These are phyloP conservation scores for Pipistrellus kuhlii DNA, from an alignment of 2,797 vertebrate genomes.

Conservation along the genomic window DNA sequence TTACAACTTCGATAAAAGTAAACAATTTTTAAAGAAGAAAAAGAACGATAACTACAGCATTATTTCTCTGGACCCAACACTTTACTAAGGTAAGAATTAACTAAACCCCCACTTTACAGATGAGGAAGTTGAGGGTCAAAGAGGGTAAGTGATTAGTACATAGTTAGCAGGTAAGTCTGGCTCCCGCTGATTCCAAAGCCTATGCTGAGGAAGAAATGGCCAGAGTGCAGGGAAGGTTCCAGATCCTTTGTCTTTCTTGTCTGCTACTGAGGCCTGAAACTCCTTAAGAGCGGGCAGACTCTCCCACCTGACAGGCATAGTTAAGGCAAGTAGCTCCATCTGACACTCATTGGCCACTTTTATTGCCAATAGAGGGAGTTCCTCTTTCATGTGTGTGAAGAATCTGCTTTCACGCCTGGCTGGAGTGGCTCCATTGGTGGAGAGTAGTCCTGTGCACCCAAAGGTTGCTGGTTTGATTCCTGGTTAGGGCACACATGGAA, in stretches of 20 bases:
- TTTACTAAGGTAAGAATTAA: not conserved
- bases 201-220: not conserved
- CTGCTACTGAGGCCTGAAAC: not conserved
- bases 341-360: not conserved
- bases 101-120: not conserved
- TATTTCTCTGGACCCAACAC: not conserved
- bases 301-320: not conserved
- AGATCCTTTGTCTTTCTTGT: not conserved
- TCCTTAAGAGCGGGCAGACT: not conserved
- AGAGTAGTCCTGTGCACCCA: too few species aligned
- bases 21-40: not conserved
- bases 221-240: not conserved
- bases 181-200: not conserved
- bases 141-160: not conserved
- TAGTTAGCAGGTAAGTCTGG: not conserved
- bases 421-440: too few species aligned
- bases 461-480: too few species aligned
- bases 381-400: not conserved
- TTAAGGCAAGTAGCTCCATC: not conserved
- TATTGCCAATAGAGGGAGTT: not conserved
- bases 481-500: too few species aligned
- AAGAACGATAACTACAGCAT: not conserved
- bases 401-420: not conserved
- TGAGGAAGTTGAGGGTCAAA: slow-evolving; percentile 5
- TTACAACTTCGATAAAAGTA: not conserved